Conservation (phyloP, 2,888 invertebrate species). For the Ennomos quercinarius region DNA sequence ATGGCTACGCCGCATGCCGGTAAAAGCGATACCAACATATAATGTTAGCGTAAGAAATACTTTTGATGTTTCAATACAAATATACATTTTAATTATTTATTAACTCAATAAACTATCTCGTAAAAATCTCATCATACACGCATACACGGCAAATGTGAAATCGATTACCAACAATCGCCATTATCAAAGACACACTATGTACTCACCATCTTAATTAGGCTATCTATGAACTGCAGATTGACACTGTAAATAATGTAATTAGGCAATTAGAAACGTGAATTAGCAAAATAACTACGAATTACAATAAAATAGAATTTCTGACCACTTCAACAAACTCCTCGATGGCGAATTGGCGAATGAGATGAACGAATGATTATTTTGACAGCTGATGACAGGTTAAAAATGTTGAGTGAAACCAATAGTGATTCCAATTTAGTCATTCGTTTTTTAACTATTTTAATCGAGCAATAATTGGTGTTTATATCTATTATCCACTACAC, state of each 20-base stretch:
- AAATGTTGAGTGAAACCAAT: conserved; percentile 1
- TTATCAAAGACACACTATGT: neutral
- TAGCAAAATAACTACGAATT: neutral
- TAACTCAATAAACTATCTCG: neutral
- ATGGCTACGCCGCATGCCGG: conserved; percentile 77
- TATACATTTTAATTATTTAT: neutral
- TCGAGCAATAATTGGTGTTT: too few relatives aligned
- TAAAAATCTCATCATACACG: neutral
- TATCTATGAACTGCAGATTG: conserved; percentile 25
- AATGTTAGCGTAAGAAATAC: neutral
- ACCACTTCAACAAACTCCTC: neutral
- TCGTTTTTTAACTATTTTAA: too few relatives aligned
- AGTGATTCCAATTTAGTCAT: neutral
- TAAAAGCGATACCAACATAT: conserved; percentile 1
- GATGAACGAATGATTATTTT: conserved; percentile 1
- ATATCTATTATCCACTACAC: too few relatives aligned
- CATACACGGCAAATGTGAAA: conserved; percentile 1
- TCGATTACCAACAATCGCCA: conserved; percentile 6
- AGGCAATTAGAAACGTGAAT: neutral
- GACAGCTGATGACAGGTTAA: conserved; percentile 1
- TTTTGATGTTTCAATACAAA: neutral
- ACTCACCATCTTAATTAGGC: conserved; percentile 26
- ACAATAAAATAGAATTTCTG: neutral
- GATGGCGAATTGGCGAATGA: conserved; percentile 3
- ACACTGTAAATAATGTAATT: conserved; percentile 10